phyloP scores from a whole-genome alignment of 2,113 vertebrate species.

The rat (Rattus norvegicus) region DNA sequence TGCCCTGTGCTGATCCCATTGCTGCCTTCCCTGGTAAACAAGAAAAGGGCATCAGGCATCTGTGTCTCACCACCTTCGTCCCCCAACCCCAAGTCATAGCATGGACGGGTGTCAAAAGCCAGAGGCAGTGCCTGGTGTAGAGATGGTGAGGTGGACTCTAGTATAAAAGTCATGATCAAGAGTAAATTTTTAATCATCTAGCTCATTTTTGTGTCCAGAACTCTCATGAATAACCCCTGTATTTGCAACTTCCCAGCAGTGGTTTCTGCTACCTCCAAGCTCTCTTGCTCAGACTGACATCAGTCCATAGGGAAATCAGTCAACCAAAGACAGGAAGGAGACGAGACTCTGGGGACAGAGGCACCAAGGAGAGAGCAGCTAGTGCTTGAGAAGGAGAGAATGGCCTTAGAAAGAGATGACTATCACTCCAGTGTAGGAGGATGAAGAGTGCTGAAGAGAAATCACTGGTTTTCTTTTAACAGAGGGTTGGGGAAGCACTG shows the following conservation, averaged over 20 bases:
- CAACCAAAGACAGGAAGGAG: neutral
- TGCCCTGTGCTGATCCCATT: neutral
- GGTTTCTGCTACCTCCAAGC: neutral
- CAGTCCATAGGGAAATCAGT: neutral
- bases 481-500: neutral
- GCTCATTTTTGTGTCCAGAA: neutral
- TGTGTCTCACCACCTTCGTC: neutral
- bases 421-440: neutral
- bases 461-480: neutral
- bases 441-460: neutral
- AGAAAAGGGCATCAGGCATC: neutral
- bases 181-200: neutral
- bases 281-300: neutral
- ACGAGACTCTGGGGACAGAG: neutral
- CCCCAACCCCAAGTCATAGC: neutral
- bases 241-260: neutral
- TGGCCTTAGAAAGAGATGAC: too few species aligned
- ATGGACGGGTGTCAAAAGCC: neutral
- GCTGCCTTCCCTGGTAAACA: neutral
- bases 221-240: neutral
- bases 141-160: neutral
- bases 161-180: neutral
- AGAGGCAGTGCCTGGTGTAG: neutral
- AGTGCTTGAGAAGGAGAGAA: neutral
- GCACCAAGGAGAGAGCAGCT: neutral